A percentile compares a stretch with the other conserved stretches of the same genome.
Conservation (phyloP, 2,113 vertebrate species). For the Erythrocercus mccallii region DNA sequence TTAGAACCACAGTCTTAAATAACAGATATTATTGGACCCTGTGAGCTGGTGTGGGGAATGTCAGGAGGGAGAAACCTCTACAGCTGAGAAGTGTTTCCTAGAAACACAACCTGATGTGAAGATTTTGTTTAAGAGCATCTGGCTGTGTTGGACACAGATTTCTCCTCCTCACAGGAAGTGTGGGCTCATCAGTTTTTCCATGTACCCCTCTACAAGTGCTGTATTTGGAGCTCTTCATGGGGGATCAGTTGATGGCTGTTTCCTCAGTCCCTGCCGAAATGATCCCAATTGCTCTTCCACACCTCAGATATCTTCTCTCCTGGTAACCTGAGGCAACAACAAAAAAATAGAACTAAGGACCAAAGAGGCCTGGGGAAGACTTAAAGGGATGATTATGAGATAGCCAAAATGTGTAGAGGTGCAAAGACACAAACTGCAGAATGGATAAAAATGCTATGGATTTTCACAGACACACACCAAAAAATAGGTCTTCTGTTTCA, state of each 20-base stretch:
- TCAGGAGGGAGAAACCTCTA: background rate
- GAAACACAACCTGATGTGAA: background rate
- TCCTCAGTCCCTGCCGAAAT: background rate
- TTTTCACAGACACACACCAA: background rate
- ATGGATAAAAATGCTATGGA: background rate
- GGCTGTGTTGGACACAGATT: fast-evolving
- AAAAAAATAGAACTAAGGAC: background rate
- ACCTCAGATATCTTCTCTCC: background rate
- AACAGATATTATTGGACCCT: background rate
- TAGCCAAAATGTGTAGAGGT: background rate
- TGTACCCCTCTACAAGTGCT: fast-evolving
- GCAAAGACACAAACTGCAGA: background rate
- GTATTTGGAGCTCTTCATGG: background rate
- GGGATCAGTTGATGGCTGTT: background rate
- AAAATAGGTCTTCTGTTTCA: background rate
- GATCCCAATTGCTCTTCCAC: background rate
- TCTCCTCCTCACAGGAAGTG: background rate
- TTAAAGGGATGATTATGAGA: background rate
- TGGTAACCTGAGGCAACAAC: background rate
- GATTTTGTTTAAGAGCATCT: background rate
- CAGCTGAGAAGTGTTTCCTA: background rate
- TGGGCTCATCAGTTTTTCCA: background rate
- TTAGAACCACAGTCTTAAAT: background rate
- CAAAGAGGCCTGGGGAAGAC: background rate
- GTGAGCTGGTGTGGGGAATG: background rate